Evolutionary conservation across 2,113 vertebrate species (phyloP), one percentile per base, ranked within the genome.

Genomic region (Mustela lutreola): DNA sequence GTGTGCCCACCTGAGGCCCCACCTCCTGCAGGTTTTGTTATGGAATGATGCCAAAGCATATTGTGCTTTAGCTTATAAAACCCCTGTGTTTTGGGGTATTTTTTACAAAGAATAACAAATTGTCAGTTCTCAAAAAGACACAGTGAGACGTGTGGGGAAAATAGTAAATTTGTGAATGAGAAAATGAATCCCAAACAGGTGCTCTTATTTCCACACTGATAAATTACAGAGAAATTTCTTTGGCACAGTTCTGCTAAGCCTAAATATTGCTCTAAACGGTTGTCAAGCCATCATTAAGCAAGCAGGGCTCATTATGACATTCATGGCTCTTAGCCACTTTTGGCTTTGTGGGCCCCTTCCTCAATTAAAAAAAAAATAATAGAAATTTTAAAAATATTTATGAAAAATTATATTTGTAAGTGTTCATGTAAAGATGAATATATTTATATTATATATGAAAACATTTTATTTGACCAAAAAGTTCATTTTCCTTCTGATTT

Each of bases 111-210:
- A 21, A 62, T 42, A 79, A 45, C 71, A 76, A 67, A 70, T 10
- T 92, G n/a, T 56, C 39, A 88, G 26, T 80, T 31, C 92, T 84
- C 76, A 76, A 81, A 85, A 50, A 95, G 62, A 78, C 21, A 42
- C 15, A 45, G 31, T 39, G 50, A 94, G 45, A 91, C 24, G 12
- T 39, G 24, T 53, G 33, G 50, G n/a, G 24, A 53, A 89, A 93
- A 81, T 31, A 80, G 42, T 26, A 81, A 81, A 86, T 65, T 84
- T 45, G n/a, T 65, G 88, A 96, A 71, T 95, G 67, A 85, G n/a
- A 91, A 95, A 91, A 70, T 28, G 19, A 95, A 80, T 91, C 63
- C 60, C 60, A 73, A 36, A 86, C 53, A 93, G 63, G 58, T 82
- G 28, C 21, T 45, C 45, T 71, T 95, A 39, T 90, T 84, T 63